Conservation (phyloP, 2,113 vertebrate genomes). For the Cygnus atratus region DNA sequence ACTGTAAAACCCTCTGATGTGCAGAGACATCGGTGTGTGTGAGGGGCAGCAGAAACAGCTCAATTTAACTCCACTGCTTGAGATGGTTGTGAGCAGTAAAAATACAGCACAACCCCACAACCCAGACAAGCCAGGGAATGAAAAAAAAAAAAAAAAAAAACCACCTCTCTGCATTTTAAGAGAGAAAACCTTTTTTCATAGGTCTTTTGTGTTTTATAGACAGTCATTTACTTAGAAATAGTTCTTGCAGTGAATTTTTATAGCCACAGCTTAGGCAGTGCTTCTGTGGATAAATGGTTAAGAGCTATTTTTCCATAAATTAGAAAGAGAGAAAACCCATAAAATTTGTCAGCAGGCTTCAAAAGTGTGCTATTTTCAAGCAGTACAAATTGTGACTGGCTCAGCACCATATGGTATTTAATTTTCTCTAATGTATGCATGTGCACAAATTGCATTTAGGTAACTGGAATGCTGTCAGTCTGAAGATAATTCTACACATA, state of each 20-base stretch:
- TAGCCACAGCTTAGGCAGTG: background rate
- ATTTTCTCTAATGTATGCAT: constrained; percentile 69
- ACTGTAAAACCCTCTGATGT: background rate
- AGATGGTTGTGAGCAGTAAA: background rate
- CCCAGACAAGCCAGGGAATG: background rate
- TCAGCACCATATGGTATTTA: constrained; percentile 73
- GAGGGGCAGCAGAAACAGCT: background rate
- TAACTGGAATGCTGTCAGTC: constrained; percentile 40
- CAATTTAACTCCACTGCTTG: background rate
- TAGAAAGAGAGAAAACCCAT: constrained; percentile 43
- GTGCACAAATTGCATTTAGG: constrained; percentile 62
- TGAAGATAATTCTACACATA: constrained; percentile 39
- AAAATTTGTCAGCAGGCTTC: constrained; percentile 67
- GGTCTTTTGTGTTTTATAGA: constrained; percentile 17
- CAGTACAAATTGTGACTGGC: constrained; percentile 69
- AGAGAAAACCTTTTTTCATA: background rate
- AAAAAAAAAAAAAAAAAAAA: background rate
- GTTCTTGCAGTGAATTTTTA: constrained; percentile 42
- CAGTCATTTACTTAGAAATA: constrained; percentile 41
- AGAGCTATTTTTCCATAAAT: constrained; percentile 62
- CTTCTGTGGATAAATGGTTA: constrained; percentile 56
- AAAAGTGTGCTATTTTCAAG: constrained; percentile 68
- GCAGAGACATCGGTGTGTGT: background rate
- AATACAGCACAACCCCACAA: background rate
- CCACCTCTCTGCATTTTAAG: background rate